These are phyloP conservation scores for Scolopax mira DNA, from an alignment of 2,113 vertebrate genomes.

Conservation along the genomic window DNA sequence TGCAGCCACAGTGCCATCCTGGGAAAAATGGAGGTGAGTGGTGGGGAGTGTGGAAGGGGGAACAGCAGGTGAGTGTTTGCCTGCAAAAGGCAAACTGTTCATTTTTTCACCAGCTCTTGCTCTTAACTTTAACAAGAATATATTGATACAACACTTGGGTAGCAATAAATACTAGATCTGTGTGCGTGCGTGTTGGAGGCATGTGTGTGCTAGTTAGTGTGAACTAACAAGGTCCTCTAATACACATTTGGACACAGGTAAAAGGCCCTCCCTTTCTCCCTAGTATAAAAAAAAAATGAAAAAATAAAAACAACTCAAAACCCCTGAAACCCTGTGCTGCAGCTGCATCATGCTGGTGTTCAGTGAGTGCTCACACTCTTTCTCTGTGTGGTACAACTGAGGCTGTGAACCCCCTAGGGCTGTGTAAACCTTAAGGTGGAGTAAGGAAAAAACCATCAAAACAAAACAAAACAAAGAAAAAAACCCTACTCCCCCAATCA, in stretches of 20 bases:
- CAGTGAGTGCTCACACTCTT: background rate
- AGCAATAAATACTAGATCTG: background rate
- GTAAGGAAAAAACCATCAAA: background rate
- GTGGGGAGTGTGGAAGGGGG: background rate
- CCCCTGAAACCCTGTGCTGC: rapidly evolving
- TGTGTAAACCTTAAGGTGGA: background rate
- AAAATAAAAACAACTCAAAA: background rate
- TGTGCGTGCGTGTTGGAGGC: background rate
- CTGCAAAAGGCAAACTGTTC: background rate
- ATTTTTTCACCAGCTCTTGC: background rate
- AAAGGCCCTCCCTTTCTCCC: background rate
- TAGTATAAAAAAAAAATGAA: background rate
- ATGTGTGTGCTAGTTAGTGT: background rate
- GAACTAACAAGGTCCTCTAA: background rate
- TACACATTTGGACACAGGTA: background rate
- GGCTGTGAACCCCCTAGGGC: background rate
- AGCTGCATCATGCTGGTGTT: background rate
- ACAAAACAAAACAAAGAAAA: background rate
- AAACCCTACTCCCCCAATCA: background rate
- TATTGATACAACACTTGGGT: background rate
- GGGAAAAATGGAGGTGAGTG: background rate
- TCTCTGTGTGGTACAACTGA: background rate
- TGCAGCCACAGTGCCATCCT: rapidly evolving
- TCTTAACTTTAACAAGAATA: background rate
- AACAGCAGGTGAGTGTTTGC: background rate